Percentiles rank a stretch among this genome's conserved stretches.
Conservation (phyloP, 2,888 invertebrate genomes). For the Oeneis ivallda region DNA sequence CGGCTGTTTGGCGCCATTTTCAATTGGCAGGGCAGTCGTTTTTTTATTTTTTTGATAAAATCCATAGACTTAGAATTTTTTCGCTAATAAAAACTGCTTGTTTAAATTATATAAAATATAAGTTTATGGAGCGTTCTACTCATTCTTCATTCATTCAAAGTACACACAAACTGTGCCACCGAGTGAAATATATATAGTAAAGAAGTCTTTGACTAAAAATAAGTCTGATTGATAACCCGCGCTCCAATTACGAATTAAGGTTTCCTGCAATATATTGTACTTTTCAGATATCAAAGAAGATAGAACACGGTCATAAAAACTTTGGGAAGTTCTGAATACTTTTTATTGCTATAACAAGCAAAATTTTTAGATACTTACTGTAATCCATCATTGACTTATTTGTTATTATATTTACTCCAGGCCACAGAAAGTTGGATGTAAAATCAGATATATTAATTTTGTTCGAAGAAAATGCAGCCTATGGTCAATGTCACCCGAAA, state of each 20-base stretch:
- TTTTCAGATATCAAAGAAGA: conserved; percentile 24
- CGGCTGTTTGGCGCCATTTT: too few species aligned
- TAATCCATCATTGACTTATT: too few species aligned
- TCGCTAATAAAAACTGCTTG: too few species aligned
- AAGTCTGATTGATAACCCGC: conserved; percentile 35
- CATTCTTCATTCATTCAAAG: not conserved
- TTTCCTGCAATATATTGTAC: conserved; percentile 33
- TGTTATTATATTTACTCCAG: too few species aligned
- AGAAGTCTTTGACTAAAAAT: conserved; percentile 26
- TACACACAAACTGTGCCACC: not conserved
- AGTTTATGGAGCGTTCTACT: not conserved
- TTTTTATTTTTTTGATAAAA: too few species aligned
- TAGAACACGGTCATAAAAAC: conserved; percentile 8
- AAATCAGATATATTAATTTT: too few species aligned
- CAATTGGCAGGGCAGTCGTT: too few species aligned
- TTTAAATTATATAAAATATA: not conserved
- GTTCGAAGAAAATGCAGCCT: too few species aligned
- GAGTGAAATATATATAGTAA: conserved; percentile 8
- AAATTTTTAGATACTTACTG: too few species aligned
- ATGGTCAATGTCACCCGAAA: too few species aligned
- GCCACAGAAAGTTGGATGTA: too few species aligned
- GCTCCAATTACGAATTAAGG: conserved; percentile 30
- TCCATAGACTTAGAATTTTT: too few species aligned
- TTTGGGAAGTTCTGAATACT: conserved; percentile 3
- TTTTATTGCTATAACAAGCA: not conserved